A percentile compares a stretch with the other conserved stretches of the same genome.
phyloP scores from a whole-genome alignment of 2,888 invertebrate genomes.

The Drosophila limbata region DNA sequence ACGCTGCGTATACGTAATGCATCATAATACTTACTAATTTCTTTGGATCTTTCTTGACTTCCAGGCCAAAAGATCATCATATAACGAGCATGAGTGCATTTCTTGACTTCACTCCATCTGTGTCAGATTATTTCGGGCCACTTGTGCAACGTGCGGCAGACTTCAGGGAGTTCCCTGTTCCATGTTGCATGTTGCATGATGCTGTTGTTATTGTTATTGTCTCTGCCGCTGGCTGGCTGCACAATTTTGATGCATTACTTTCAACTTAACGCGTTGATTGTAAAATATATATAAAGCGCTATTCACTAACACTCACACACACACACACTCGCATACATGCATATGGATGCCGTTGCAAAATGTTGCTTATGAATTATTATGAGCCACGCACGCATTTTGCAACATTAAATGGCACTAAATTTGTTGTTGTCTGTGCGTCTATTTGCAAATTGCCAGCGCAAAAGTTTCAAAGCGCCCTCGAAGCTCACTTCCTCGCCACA shows the following conservation, averaged over 20 bases:
- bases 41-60: slow-evolving; percentile 3
- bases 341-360: slow-evolving; percentile 63
- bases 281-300: slow-evolving; percentile 57
- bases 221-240: slow-evolving; percentile 28
- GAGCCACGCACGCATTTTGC: slow-evolving; percentile 77
- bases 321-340: slow-evolving; percentile 10
- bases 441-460: slow-evolving; percentile 71
- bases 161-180: slow-evolving; percentile 4
- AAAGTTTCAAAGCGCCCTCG: slow-evolving; percentile 53
- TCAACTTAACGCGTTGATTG: slow-evolving; percentile 79
- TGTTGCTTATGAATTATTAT: slow-evolving; percentile 82
- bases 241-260: slow-evolving; percentile 76
- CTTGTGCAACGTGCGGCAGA: slow-evolving; percentile 23
- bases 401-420: slow-evolving; percentile 80
- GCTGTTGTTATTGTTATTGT: slow-evolving; percentile 18
- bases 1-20: slow-evolving; percentile 13
- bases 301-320: slow-evolving; percentile 27
- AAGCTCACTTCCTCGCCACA: background rate
- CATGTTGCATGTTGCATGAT: slow-evolving; percentile 5
- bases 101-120: slow-evolving; percentile 58
- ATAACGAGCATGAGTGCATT: slow-evolving; percentile 15
- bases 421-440: slow-evolving; percentile 73
- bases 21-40: background rate
- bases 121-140: slow-evolving; percentile 47
- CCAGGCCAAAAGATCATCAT: slow-evolving; percentile 13